Evolutionary conservation across 2,113 vertebrate species (phyloP).

Genomic region (Argyrosomus japonicus): DNA sequence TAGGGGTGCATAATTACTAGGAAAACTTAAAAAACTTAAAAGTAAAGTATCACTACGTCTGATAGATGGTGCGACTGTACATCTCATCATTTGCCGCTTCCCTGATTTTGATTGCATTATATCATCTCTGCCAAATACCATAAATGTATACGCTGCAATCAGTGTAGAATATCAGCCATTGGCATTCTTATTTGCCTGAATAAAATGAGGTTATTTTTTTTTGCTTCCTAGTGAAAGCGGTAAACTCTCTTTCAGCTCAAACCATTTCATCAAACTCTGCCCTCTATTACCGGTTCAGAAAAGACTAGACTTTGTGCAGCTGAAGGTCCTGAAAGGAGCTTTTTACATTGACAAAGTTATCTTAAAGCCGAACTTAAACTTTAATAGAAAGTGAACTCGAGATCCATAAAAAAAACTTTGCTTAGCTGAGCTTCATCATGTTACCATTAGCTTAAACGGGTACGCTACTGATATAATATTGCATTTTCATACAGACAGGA

Average conservation of each 20-base stretch:
- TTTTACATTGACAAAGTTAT: not conserved
- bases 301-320: constrained; percentile 1
- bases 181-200: not conserved
- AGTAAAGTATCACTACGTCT: not conserved
- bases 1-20: not conserved
- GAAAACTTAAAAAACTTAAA: not conserved
- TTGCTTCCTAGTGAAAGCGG: not conserved
- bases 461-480: not conserved
- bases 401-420: not conserved
- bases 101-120: not conserved
- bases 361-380: not conserved
- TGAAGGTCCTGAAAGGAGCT: not conserved
- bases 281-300: constrained; percentile 16
- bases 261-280: constrained; percentile 37
- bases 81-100: constrained; percentile 5
- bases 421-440: not conserved
- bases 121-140: not conserved
- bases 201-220: not conserved
- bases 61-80: too few relatives aligned
- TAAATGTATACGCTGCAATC: not conserved
- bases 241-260: not conserved
- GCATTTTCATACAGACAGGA: not conserved
- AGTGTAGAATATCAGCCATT: not conserved
- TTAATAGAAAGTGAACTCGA: not conserved
- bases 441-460: not conserved